Evolutionary conservation across 2,113 vertebrate species (phyloP).

Genomic region (Polyodon spathula): DNA sequence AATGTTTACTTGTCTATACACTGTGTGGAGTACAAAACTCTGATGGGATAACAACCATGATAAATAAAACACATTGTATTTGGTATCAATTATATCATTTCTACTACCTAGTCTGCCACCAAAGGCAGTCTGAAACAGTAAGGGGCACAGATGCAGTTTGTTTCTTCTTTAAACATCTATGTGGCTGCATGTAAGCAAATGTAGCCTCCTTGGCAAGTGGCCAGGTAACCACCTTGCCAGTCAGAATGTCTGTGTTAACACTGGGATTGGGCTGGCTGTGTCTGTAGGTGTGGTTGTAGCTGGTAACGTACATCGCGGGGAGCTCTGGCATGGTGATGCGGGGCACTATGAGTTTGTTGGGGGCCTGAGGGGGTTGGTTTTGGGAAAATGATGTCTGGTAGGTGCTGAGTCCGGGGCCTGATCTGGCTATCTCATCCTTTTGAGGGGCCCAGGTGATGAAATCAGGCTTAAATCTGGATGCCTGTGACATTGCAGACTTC

Average conservation of each 20-base stretch:
- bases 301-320: constrained; percentile 23
- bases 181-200: background rate
- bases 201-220: constrained; percentile 5
- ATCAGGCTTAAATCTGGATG: constrained; percentile 19
- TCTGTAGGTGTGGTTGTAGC: constrained; percentile 39
- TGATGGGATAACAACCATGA: too few relatives aligned
- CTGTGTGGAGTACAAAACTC: too few relatives aligned
- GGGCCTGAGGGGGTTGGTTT: background rate
- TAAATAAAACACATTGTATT: too few relatives aligned
- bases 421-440: constrained; percentile 31
- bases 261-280: background rate
- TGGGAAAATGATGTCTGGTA: constrained; percentile 31
- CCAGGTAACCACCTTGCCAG: background rate
- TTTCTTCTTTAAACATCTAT: background rate
- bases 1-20: too few relatives aligned
- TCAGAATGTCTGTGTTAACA: constrained; percentile 8
- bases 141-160: background rate
- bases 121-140: constrained; percentile 46
- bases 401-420: constrained; percentile 35
- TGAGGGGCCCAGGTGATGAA: constrained; percentile 39
- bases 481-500: constrained; percentile 28
- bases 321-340: constrained; percentile 8
- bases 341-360: constrained; percentile 33
- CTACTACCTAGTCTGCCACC: constrained; percentile 29
- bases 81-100: background rate